Percentiles rank a stretch among this genome's conserved stretches.
Evolutionary conservation across 2,888 invertebrate species (phyloP).

Genomic region (Ichneumon xanthorius): DNA sequence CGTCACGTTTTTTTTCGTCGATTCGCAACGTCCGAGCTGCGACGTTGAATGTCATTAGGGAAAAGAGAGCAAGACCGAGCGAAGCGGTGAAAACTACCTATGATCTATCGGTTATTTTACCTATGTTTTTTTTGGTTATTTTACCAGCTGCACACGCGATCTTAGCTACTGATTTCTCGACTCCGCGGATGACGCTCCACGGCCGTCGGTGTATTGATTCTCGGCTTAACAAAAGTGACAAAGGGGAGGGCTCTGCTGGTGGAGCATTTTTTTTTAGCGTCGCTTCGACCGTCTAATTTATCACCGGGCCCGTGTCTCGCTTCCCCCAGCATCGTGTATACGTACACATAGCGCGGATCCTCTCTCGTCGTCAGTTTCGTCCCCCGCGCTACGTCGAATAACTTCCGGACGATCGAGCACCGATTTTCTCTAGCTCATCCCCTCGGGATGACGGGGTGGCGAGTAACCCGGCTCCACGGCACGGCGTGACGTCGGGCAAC

Average conservation of each 20-base stretch:
- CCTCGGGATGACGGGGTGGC: constrained; percentile 57
- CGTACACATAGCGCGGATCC: constrained; percentile 34
- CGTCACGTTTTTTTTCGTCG: constrained; percentile 41
- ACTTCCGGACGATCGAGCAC: constrained; percentile 78
- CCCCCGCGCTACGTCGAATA: constrained; percentile 74
- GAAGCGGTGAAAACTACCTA: constrained; percentile 14
- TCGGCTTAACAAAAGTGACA: constrained; percentile 56
- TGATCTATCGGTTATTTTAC: not conserved
- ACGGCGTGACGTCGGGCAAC: constrained; percentile 58
- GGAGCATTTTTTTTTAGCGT: constrained; percentile 51
- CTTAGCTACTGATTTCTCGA: constrained; percentile 21
- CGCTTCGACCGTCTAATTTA: constrained; percentile 62
- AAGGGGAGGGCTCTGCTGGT: constrained; percentile 54
- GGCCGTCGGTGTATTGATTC: constrained; percentile 43
- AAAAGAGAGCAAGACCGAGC: not conserved
- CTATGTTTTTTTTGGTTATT: not conserved
- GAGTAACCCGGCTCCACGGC: constrained; percentile 48
- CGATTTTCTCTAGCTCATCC: constrained; percentile 71
- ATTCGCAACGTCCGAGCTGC: constrained; percentile 56
- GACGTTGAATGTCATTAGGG: constrained; percentile 51
- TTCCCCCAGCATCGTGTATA: not conserved
- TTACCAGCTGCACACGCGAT: not conserved
- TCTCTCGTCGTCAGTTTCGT: constrained; percentile 65
- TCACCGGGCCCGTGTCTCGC: constrained; percentile 68
- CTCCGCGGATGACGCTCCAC: not conserved